phyloP scores from a whole-genome alignment of 35 echinoderm and acorn worm species.

The Lytechinus variegatus region DNA sequence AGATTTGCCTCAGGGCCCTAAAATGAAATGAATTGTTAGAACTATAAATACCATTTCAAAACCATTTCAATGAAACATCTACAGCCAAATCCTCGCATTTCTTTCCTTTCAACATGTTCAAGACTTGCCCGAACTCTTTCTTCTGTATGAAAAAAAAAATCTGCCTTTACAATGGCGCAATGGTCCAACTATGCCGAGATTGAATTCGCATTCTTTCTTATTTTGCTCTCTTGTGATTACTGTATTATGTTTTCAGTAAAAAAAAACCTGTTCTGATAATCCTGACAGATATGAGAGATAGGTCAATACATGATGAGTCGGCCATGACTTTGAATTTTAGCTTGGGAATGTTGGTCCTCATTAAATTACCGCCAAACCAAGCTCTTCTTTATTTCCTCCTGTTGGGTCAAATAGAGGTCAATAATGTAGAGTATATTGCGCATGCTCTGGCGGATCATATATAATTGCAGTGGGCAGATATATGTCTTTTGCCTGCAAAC shows the following conservation, averaged over 20 bases:
- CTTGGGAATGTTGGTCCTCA: neutral
- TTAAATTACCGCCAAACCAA: neutral
- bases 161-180: neutral
- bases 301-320: neutral
- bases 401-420: neutral
- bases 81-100: neutral
- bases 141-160: neutral
- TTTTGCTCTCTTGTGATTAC: neutral
- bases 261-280: neutral
- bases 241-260: neutral
- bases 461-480: neutral
- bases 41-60: slow-evolving; percentile 5
- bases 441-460: neutral
- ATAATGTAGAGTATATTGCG: neutral
- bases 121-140: neutral
- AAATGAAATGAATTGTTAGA: neutral
- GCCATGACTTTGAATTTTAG: neutral
- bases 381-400: slow-evolving; percentile 1
- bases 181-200: neutral
- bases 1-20: neutral
- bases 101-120: slow-evolving; percentile 8
- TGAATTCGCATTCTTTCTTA: neutral
- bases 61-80: neutral
- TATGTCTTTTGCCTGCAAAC: neutral
- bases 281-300: neutral